Percentiles rank a stretch among this genome's conserved stretches.
Evolutionary conservation across 2,888 invertebrate genomes (phyloP).

Genomic region (Proisotoma minuta): DNA sequence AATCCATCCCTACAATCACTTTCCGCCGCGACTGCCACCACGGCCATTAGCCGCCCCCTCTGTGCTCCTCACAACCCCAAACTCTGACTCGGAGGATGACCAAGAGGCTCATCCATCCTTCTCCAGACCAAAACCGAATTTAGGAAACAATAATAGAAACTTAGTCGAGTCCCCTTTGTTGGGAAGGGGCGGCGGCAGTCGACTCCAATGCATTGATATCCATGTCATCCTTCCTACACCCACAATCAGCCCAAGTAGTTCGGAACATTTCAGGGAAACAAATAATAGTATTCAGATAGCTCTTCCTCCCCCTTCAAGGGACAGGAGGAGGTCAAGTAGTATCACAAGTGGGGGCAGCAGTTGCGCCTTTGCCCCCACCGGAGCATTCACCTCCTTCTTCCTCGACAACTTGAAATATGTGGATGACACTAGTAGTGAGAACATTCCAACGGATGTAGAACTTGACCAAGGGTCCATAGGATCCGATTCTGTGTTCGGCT

Average conservation of each 20-base stretch:
- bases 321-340: background rate
- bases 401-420: conserved; percentile 42
- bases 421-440: conserved; percentile 46
- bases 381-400: conserved; percentile 17
- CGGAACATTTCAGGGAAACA: conserved; percentile 53
- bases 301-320: background rate
- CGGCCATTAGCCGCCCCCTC: conserved; percentile 17
- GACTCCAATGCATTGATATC: conserved; percentile 47
- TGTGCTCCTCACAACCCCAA: conserved; percentile 31
- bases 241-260: conserved; percentile 74
- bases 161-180: background rate
- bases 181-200: background rate
- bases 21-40: background rate
- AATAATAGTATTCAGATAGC: background rate
- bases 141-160: too few relatives aligned
- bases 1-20: conserved; percentile 8
- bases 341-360: background rate
- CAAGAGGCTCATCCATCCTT: background rate
- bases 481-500: conserved; percentile 70
- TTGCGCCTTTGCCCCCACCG: conserved; percentile 8
- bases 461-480: conserved; percentile 60
- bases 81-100: conserved; percentile 32
- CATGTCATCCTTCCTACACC: conserved; percentile 71
- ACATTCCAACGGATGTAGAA: conserved; percentile 55
- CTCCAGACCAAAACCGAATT: background rate